These are phyloP conservation scores for Corydoras maculifer DNA, from an alignment of 2,113 vertebrate species.

Conservation along the genomic window DNA sequence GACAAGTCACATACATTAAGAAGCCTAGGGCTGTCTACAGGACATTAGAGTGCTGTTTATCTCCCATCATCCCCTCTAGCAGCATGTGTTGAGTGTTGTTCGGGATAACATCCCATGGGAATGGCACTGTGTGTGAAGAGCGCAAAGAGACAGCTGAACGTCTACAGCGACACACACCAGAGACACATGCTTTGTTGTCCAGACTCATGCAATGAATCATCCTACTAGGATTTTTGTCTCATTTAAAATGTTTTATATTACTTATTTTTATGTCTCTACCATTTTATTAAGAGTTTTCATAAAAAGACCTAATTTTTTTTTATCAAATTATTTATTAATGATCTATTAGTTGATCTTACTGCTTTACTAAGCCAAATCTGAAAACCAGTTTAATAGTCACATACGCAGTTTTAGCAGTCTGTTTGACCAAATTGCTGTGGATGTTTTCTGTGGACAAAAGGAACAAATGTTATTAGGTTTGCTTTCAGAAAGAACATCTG, in stretches of 20 bases:
- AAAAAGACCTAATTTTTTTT: neutral
- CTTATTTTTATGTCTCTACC: no score
- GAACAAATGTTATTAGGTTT: constrained; percentile 82
- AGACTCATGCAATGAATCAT: neutral
- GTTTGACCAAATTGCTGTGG: constrained; percentile 70
- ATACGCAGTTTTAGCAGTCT: constrained; percentile 44
- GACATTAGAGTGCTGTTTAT: constrained; percentile 34
- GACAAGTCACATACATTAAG: constrained; percentile 17
- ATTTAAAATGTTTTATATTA: no score
- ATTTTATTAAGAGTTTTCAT: no score
- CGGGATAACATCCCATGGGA: constrained; percentile 16
- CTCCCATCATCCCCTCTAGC: constrained; percentile 29
- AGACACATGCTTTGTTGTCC: neutral
- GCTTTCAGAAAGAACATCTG: constrained; percentile 79
- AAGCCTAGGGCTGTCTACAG: constrained; percentile 24
- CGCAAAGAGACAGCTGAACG: constrained; percentile 11
- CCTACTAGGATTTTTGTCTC: neutral
- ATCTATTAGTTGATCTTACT: neutral
- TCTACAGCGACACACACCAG: neutral
- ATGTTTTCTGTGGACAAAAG: constrained; percentile 71
- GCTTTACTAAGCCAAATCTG: neutral
- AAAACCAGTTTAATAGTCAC: neutral
- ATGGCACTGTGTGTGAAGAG: constrained; percentile 10
- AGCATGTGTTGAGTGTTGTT: constrained; percentile 14
- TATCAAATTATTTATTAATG: neutral